A percentile compares a stretch with the other conserved stretches of the same genome.
Evolutionary conservation across 1,140 invertebrate species (phyloP).

Genomic region (Nephotettix cincticeps): DNA sequence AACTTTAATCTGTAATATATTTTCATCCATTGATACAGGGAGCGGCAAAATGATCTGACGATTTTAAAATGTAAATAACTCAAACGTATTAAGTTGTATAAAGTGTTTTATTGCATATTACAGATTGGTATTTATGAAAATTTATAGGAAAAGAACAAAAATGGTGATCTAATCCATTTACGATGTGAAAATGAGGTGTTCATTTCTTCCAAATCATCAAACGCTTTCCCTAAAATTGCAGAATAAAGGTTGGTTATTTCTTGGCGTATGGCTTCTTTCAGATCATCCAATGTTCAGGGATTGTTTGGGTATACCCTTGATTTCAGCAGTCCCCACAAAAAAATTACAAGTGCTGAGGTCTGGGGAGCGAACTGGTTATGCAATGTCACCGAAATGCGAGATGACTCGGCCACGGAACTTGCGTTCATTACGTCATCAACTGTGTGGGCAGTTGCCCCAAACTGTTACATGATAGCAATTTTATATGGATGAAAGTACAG

Average conservation of each 20-base stretch:
- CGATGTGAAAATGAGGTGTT: not conserved
- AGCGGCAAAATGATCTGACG: not conserved
- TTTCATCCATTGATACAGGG: too few relatives aligned
- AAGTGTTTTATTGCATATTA: not conserved
- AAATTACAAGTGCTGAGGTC: constrained; percentile 45
- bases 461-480: constrained; percentile 25
- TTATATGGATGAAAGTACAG: constrained; percentile 33
- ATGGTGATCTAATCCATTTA: not conserved
- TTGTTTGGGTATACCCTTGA: constrained; percentile 33
- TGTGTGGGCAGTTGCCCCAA: constrained; percentile 38
- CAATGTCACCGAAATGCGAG: too few relatives aligned
- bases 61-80: too few relatives aligned
- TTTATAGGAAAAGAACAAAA: not conserved
- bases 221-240: not conserved
- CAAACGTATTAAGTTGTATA: not conserved
- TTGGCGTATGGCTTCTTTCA: not conserved
- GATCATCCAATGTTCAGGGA: constrained; percentile 7
- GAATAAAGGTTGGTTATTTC: not conserved
- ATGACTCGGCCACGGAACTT: constrained; percentile 37
- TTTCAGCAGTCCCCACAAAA: too few relatives aligned
- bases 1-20: too few relatives aligned
- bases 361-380: constrained; percentile 41
- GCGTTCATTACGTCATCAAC: constrained; percentile 35
- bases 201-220: not conserved
- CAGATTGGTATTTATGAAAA: not conserved